Base-by-base conservation (phyloP, 2,113 vertebrate species). In the Dasyurus viverrinus region DNA sequence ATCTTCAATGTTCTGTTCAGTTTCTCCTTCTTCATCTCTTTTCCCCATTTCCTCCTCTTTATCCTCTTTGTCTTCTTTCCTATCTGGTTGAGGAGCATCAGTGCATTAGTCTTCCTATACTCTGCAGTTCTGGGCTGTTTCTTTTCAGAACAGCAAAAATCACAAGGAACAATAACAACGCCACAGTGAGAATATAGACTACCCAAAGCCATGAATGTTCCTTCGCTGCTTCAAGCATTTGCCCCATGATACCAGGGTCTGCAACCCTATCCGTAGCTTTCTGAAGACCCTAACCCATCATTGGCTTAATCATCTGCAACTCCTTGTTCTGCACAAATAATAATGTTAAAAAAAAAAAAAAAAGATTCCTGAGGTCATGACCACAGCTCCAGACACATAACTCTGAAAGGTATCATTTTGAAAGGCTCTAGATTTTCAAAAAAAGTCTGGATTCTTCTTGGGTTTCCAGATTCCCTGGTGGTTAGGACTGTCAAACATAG, bases 391-490 rank as follows among this genome's bases (percentile, higher is more conserved):
- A 99, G 99, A 0, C 99, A 99, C 92, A 99, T 91, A 48, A 99
- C 99, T 93, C 94, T 99, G 98, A 99, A 99, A 0, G 99, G 96
- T 22, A 98, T 99, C 99, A 99, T 99, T 97, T 95, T 99, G 98
- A 99, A 99, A 1, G 99, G 99, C 91, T 99, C 99, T 94, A 99
- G 97, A 96, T 99, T 99, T 98, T 99, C 99, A 97, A 99, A 99
- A n/a, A 98, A 99, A 99, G 93, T 99, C 99, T 0, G 99, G 99
- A 97, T 99, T 99, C 98, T 99, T 99, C 96, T 99, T 99, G 36
- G 99, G 99, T 97, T 99, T 99, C 99, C 99, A 99, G 94, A 99
- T 98, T 8, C 99, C 99, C 99, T 99, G 99, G 98, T 99, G 99
- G 98, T 99, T 99, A 93, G 99, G 99, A 0, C 99, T 99, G 98